These are phyloP conservation scores for Lagopus leucura DNA, from an alignment of 2,113 vertebrate genomes.

Conservation along the genomic window DNA sequence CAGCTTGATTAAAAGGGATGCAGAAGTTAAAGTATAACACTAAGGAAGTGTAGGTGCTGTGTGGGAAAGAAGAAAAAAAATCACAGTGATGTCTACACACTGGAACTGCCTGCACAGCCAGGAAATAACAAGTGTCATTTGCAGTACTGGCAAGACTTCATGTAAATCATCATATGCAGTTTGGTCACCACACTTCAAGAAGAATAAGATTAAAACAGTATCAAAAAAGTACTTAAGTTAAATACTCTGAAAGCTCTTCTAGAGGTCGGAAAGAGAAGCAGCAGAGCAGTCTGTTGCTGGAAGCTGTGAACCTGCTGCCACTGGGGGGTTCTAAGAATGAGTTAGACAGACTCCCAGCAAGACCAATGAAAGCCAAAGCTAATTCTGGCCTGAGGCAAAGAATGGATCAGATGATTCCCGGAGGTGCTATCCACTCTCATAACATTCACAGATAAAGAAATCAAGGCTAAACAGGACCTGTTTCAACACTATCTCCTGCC, in stretches of 20 bases:
- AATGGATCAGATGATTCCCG: accelerated
- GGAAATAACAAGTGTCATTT: not conserved
- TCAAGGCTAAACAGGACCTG: not conserved
- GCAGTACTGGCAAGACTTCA: not conserved
- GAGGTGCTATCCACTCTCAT: not conserved
- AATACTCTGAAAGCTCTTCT: not conserved
- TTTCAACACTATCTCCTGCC: not conserved
- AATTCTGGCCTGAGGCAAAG: not conserved
- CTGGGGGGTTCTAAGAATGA: not conserved
- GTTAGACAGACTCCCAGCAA: not conserved
- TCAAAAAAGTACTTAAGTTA: not conserved
- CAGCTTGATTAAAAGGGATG: not conserved
- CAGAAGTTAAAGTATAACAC: not conserved
- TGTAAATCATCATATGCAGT: not conserved
- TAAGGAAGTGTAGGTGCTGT: not conserved
- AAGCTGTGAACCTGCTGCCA: not conserved
- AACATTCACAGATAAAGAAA: not conserved
- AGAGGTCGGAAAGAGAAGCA: not conserved
- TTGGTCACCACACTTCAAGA: not conserved
- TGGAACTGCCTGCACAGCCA: not conserved
- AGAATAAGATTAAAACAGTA: not conserved
- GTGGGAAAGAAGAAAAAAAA: not conserved
- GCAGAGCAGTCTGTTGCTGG: not conserved
- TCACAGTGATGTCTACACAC: not conserved
- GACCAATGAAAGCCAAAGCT: not conserved